Base-by-base conservation (phyloP, 2,797 vertebrate species). In the Iguana delicatissima region DNA sequence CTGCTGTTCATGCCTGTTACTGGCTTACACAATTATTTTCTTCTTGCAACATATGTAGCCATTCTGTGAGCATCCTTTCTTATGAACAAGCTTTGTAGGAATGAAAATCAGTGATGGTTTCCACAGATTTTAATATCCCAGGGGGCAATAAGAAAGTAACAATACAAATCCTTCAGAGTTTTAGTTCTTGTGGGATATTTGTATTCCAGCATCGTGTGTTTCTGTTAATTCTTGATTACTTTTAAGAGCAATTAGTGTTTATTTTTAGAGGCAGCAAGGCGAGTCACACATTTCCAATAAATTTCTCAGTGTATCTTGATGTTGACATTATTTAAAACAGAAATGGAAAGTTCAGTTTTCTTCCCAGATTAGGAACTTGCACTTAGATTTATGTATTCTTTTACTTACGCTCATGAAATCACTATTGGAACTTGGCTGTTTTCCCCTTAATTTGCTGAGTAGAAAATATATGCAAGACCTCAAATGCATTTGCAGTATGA, bases 211-310 rank as follows among this genome's bases (percentile, higher is more conserved):
- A 89, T 94, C 94, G 86, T 80, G 20, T 38, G 42, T 84, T n/a
- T 93, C 91, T 88, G 1, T 92, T 87, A 84, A 92, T 93, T 89
- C 77, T 55, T 67, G 9, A 92, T 80, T 90, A 89, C 93, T 91
- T 92, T 95, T 93, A 94, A 93, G 88, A 92, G 86, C 64, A 73
- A 38, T 5, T 74, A 20, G 81, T 38, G 38, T 92, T 88, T 80
- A 16, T 84, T 84, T 86, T 73, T 87, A 87, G 89, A 86, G 38
- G 93, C 64, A 93, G 90, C 35, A 73, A 89, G 92, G 84, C 93
- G 93, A 91, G 84, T 88, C 87, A 87, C 52, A 91, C 84, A 89
- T 93, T 96, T 96, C 93, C 80, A 91, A 94, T 90, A 92, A 72
- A 83, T 1, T 87, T 94, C 90, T 73, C 92, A 95, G 84, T 90